Conservation (phyloP, 2,797 vertebrate species). For the Iguana delicatissima region DNA sequence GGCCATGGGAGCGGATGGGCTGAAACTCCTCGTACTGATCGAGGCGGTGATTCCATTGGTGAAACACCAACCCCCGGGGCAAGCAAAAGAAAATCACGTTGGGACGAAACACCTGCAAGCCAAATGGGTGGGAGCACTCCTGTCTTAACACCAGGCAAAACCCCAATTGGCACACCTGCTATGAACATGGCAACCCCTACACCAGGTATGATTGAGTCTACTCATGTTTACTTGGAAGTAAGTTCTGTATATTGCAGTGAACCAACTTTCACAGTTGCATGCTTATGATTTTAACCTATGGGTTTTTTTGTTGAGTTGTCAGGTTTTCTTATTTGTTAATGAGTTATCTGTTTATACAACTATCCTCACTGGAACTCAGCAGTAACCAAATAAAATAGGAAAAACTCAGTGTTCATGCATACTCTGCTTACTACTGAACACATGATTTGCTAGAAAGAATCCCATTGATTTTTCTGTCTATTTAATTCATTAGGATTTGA, state of each 20-base stretch:
- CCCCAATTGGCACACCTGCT: slow-evolving; percentile 96
- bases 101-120: slow-evolving; percentile 98
- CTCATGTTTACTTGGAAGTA: background rate
- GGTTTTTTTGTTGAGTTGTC: background rate
- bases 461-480: background rate
- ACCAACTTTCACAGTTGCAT: background rate
- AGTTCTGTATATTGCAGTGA: background rate
- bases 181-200: slow-evolving; percentile 99
- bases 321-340: background rate
- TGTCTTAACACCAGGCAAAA: slow-evolving; percentile 96
- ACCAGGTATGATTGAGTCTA: slow-evolving; percentile 83
- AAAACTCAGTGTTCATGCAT: rapidly evolving
- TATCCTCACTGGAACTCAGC: background rate
- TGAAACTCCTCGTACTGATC: slow-evolving; percentile 95
- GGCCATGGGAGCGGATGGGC: slow-evolving; percentile 98
- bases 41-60: slow-evolving; percentile 96
- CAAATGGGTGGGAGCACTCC: slow-evolving; percentile 99
- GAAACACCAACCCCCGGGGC: slow-evolving; percentile 98
- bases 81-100: slow-evolving; percentile 97
- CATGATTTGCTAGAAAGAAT: background rate
- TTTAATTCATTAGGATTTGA: background rate
- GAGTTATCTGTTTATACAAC: background rate
- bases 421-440: background rate
- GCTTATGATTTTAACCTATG: background rate
- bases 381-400: background rate